Conservation (phyloP, 35 echinoderm and acorn worm genomes). For the Amphiura filiformis region DNA sequence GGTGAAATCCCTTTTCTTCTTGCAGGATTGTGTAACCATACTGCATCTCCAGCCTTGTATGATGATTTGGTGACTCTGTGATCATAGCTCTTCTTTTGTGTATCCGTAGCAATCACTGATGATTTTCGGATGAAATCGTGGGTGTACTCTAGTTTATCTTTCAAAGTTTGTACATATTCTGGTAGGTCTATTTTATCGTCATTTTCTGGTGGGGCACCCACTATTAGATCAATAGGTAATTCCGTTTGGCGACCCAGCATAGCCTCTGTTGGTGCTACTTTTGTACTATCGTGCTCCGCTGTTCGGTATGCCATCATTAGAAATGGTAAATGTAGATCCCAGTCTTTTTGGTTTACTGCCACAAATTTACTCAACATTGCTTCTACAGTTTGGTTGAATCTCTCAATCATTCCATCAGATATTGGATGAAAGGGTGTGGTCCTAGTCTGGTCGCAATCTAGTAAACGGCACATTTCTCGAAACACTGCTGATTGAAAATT, state of each 20-base stretch:
- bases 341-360: constrained; percentile 21
- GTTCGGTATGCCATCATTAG: constrained; percentile 36
- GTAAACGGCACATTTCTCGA: constrained; percentile 18
- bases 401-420: constrained; percentile 49
- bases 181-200: neutral
- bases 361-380: constrained; percentile 24
- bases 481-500: constrained; percentile 56
- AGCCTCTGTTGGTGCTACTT: constrained; percentile 39
- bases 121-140: constrained; percentile 1
- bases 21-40: constrained; percentile 22
- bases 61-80: neutral
- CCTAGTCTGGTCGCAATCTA: constrained; percentile 37
- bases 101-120: constrained; percentile 11
- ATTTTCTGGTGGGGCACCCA: neutral
- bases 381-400: constrained; percentile 14
- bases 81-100: constrained; percentile 7
- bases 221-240: constrained; percentile 31
- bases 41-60: constrained; percentile 23
- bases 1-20: constrained; percentile 33
- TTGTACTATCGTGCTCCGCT: constrained; percentile 50
- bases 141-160: neutral
- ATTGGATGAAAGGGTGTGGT: constrained; percentile 25
- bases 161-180: neutral
- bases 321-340: constrained; percentile 37
- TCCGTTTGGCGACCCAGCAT: constrained; percentile 41